These are phyloP conservation scores for Bujurquina vittata DNA, from an alignment of 2,113 vertebrate genomes.

Conservation along the genomic window DNA sequence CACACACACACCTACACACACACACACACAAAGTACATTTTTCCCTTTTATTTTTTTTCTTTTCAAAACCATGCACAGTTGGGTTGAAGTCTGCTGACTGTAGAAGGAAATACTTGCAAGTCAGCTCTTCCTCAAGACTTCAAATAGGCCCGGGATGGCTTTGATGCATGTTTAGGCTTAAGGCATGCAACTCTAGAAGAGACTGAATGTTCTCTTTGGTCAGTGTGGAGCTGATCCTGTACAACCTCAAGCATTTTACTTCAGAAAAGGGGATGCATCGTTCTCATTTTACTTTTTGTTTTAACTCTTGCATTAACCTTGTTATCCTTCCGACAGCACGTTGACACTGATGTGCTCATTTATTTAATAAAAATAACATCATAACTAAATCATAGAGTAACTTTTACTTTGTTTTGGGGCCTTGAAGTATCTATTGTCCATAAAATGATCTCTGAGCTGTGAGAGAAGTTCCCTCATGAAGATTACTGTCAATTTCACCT, in stretches of 20 bases:
- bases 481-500: no score
- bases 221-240: conserved; percentile 27
- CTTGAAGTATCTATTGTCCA: neutral
- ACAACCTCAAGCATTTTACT: neutral
- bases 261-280: neutral
- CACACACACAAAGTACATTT: neutral
- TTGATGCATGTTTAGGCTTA: conserved; percentile 67
- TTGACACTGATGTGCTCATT: neutral
- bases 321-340: neutral
- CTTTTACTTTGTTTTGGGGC: neutral
- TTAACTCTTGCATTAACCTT: neutral
- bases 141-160: conserved; percentile 45
- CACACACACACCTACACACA: no score
- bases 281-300: neutral
- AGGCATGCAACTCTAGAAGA: conserved; percentile 33
- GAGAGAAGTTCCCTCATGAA: no score
- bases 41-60: neutral
- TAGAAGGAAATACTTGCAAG: conserved; percentile 52
- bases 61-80: conserved; percentile 8
- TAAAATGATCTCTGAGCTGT: neutral
- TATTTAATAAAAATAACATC: neutral
- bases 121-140: conserved; percentile 64
- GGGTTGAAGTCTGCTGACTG: conserved; percentile 53
- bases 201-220: conserved; percentile 39
- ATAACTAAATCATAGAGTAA: neutral